These are phyloP conservation scores for Pectinophora gossypiella DNA, from an alignment of 1,140 invertebrate genomes.

Conservation along the genomic window DNA sequence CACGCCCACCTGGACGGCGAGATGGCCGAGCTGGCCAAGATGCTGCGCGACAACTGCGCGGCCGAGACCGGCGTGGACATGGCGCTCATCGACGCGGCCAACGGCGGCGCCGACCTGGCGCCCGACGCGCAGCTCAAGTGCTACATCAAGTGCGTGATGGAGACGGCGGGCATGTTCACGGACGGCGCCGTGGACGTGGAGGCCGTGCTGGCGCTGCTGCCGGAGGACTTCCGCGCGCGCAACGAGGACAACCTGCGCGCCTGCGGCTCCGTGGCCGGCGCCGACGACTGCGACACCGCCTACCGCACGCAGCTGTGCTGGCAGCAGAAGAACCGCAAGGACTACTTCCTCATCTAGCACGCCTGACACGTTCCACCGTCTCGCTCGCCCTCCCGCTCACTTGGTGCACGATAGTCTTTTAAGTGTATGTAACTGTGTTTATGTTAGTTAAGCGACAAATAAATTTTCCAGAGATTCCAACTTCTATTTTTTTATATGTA, in stretches of 20 bases:
- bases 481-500: too few species aligned
- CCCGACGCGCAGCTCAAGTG: slow-evolving; percentile 51
- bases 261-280: slow-evolving; percentile 48
- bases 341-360: slow-evolving; percentile 53
- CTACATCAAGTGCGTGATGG: slow-evolving; percentile 65
- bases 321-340: slow-evolving; percentile 46
- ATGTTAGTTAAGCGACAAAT: too few species aligned
- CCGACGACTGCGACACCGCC: slow-evolving; percentile 59
- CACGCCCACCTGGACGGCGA: slow-evolving; percentile 39
- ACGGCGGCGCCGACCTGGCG: slow-evolving; percentile 39
- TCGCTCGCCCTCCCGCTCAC: not conserved
- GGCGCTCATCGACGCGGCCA: slow-evolving; percentile 36
- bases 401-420: too few species aligned
- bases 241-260: slow-evolving; percentile 31
- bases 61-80: slow-evolving; percentile 47
- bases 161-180: slow-evolving; percentile 58
- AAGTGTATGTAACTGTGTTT: too few species aligned
- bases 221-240: slow-evolving; percentile 35
- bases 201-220: slow-evolving; percentile 47
- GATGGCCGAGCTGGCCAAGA: slow-evolving; percentile 52
- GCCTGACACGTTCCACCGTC: not conserved
- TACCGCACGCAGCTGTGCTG: slow-evolving; percentile 58
- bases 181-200: slow-evolving; percentile 55
- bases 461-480: too few species aligned
- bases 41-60: slow-evolving; percentile 51